Conservation (phyloP, 2,888 invertebrate genomes). For the Ectemnius lituratus region DNA sequence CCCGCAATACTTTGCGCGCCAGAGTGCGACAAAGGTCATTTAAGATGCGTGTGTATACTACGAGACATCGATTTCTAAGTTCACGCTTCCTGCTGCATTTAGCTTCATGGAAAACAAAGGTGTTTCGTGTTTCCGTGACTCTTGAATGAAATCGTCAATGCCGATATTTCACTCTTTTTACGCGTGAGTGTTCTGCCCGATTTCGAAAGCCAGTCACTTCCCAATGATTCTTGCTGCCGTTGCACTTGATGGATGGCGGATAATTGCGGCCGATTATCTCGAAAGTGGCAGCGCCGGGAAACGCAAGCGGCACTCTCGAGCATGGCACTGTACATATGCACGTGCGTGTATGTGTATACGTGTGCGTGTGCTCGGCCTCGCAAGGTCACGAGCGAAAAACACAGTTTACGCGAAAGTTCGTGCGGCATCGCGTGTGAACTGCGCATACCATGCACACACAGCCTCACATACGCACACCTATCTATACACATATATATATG, state of each 20-base stretch:
- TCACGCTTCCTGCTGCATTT: no score
- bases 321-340: background rate
- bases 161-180: no score
- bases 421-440: conserved; percentile 42
- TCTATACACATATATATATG: no score
- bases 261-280: conserved; percentile 6
- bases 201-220: background rate
- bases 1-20: no score
- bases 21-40: no score
- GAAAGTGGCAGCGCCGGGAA: background rate
- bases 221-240: background rate
- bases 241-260: background rate
- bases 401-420: conserved; percentile 44
- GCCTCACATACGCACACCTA: no score
- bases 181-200: background rate
- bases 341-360: background rate
- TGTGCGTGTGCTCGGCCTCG: conserved; percentile 26
- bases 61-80: no score
- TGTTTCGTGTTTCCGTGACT: no score
- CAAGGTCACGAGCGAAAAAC: conserved; percentile 48
- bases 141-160: no score
- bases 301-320: background rate
- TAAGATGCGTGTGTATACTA: no score
- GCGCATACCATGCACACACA: conserved; percentile 15
- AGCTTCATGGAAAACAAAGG: no score